phyloP scores from a whole-genome alignment of 2,113 vertebrate species.

The Engystomops pustulosus region DNA sequence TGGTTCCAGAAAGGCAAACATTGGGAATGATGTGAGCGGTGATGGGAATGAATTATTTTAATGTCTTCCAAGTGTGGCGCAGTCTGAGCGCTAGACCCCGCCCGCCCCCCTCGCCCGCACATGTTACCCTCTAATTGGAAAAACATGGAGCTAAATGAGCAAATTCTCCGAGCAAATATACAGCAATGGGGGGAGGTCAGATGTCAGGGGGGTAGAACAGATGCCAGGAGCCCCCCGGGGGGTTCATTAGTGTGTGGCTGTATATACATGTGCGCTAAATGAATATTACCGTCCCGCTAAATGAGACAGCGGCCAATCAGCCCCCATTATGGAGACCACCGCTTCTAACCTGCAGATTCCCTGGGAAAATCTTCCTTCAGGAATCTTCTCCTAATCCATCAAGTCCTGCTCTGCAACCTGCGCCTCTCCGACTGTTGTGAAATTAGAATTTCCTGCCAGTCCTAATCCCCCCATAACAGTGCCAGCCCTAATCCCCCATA shows the following conservation, averaged over 20 bases:
- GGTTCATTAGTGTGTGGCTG: slow-evolving; percentile 80
- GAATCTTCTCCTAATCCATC: too few relatives aligned
- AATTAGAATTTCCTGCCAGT: not conserved
- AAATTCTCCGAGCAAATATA: slow-evolving; percentile 79
- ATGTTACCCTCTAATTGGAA: slow-evolving; percentile 81
- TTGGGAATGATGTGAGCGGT: slow-evolving; percentile 77
- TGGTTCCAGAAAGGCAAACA: slow-evolving; percentile 69
- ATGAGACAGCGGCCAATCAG: slow-evolving; percentile 80
- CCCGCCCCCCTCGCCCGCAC: slow-evolving; percentile 75
- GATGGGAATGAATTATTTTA: slow-evolving; percentile 81
- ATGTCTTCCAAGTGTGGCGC: slow-evolving; percentile 81
- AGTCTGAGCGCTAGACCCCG: slow-evolving; percentile 79
- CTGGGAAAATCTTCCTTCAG: not conserved
- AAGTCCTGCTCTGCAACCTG: not conserved
- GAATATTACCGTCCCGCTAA: slow-evolving; percentile 76
- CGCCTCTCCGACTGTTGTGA: not conserved
- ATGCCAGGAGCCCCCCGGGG: slow-evolving; percentile 73
- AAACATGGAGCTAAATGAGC: slow-evolving; percentile 76
- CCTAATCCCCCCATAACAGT: not conserved
- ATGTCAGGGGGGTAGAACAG: slow-evolving; percentile 76
- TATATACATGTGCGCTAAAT: slow-evolving; percentile 76
- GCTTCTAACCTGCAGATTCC: not conserved
- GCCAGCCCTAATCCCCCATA: not conserved
- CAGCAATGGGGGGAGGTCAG: slow-evolving; percentile 76
- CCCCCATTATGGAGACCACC: slow-evolving; percentile 72